These are phyloP conservation scores for Propithecus perrieri DNA, from an alignment of 2,797 vertebrate genomes.

Conservation along the genomic window DNA sequence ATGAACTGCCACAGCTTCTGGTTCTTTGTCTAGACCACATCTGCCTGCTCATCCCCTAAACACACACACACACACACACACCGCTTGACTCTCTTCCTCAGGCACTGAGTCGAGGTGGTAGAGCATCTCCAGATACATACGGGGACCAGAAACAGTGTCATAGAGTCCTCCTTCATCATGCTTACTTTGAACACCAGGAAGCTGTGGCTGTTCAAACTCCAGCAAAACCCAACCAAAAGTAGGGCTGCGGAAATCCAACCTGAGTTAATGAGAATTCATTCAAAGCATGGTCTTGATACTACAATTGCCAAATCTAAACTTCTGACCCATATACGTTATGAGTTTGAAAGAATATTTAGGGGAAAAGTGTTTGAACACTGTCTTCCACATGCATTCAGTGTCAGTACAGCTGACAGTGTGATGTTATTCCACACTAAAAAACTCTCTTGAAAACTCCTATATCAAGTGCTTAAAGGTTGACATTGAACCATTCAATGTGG, in stretches of 20 bases:
- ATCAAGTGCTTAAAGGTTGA: background rate
- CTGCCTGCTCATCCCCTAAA: background rate
- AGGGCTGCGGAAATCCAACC: background rate
- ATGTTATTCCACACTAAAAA: background rate
- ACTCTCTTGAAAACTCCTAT: background rate
- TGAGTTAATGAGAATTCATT: background rate
- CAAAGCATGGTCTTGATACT: background rate
- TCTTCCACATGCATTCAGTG: background rate
- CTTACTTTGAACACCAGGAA: background rate
- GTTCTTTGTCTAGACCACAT: background rate
- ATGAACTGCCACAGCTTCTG: background rate
- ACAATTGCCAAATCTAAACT: background rate
- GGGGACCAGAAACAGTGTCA: background rate
- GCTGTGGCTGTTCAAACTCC: background rate
- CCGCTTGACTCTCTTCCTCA: background rate
- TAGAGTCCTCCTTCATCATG: background rate
- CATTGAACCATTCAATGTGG: background rate
- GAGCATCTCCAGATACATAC: background rate
- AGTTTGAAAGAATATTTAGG: background rate
- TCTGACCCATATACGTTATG: background rate
- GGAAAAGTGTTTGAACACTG: background rate
- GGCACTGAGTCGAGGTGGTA: background rate
- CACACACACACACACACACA: background rate
- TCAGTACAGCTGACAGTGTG: background rate
- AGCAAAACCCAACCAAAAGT: background rate